Conservation (phyloP, 1,140 invertebrate genomes). For the Solen grandis region DNA sequence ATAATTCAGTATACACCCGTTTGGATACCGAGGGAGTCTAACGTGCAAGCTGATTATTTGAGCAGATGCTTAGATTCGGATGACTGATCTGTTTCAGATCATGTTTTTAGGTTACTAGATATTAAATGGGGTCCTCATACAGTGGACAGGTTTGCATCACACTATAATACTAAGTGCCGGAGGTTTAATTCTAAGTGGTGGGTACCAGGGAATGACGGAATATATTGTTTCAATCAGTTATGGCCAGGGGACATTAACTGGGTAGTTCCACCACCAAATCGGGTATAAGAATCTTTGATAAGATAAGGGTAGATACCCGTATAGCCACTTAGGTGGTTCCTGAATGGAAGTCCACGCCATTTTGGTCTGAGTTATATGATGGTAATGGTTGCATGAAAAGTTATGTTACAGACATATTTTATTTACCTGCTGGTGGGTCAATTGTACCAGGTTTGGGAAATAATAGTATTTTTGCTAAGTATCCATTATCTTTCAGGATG, state of each 20-base stretch:
- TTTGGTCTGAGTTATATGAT: no score
- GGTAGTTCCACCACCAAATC: conserved; percentile 1
- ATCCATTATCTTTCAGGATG: conserved; percentile 16
- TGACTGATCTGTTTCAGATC: conserved; percentile 50
- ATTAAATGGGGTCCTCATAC: no score
- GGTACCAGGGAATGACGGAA: no score
- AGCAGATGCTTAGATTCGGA: conserved; percentile 48
- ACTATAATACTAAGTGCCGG: conserved; percentile 49
- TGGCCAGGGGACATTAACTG: neutral
- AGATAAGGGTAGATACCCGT: neutral
- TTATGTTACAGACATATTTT: neutral
- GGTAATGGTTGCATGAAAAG: neutral
- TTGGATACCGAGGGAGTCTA: conserved; percentile 10
- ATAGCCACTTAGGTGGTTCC: neutral
- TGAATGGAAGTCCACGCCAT: conserved; percentile 9
- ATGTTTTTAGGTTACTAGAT: conserved; percentile 47
- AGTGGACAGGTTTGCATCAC: conserved; percentile 50
- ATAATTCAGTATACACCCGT: no score
- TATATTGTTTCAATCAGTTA: neutral
- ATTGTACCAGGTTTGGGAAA: neutral
- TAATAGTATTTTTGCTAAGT: conserved; percentile 13
- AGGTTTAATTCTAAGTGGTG: no score
- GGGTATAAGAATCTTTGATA: neutral
- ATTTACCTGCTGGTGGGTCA: neutral
- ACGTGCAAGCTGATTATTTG: conserved; percentile 16